These are phyloP conservation scores for Azemiops feae DNA, from an alignment of 2,113 vertebrate species.

Conservation along the genomic window DNA sequence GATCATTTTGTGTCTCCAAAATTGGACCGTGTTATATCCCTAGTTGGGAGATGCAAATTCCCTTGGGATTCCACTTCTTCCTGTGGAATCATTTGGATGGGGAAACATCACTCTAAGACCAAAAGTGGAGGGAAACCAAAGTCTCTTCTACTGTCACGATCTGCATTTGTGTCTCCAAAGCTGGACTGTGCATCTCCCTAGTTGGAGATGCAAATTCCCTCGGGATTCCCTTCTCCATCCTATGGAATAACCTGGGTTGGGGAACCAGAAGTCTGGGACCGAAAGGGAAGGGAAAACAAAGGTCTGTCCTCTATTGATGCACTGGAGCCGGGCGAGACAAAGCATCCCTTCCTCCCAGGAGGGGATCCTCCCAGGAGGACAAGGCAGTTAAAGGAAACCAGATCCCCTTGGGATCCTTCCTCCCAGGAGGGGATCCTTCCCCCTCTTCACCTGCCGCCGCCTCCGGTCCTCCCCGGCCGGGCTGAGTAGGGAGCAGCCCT, in stretches of 20 bases:
- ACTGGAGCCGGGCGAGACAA: too few species aligned
- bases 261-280: not conserved
- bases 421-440: too few species aligned
- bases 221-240: not conserved
- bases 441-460: not conserved
- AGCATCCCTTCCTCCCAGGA: not conserved
- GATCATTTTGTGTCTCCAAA: not conserved
- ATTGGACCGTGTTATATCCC: too few species aligned
- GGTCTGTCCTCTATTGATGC: not conserved
- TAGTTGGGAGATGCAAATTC: too few species aligned
- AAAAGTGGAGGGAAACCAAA: too few species aligned
- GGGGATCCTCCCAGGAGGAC: too few species aligned
- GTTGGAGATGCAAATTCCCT: not conserved
- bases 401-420: too few species aligned
- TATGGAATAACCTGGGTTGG: rapidly evolving
- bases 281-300: not conserved
- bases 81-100: too few species aligned
- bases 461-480: not conserved
- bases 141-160: not conserved
- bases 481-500: not conserved
- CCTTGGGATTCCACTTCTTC: too few species aligned
- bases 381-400: too few species aligned
- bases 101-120: too few species aligned
- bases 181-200: too few species aligned
- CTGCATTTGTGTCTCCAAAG: not conserved